Evolutionary conservation across 2,113 vertebrate species (phyloP), one percentile per base, ranked within the genome.

Genomic region (Semnornis frantzii): DNA sequence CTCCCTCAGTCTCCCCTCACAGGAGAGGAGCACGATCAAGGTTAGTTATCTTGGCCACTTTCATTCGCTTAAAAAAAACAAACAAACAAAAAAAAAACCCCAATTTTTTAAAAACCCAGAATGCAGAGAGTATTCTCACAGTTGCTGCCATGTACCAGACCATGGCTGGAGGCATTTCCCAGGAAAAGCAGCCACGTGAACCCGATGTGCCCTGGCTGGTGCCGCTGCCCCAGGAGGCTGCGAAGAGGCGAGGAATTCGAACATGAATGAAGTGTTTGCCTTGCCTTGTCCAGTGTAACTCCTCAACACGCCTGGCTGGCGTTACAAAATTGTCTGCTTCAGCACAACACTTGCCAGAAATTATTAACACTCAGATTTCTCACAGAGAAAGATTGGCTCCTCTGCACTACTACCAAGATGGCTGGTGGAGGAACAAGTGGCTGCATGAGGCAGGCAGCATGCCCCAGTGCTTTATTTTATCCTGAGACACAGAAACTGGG

Each of bases 291-390:
- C 92, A 74, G 37, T 14, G 69, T 8, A 87, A 89, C 94, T 92
- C 85, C 86, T 87, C 87, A 82, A 2, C 75, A 37, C 1, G 71
- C 84, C 94, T 66, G 91, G 74, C 87, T 82, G 71, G 25, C 0
- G 0, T 39, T 71, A 78, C 69, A 71, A 59, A 93, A 85, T 50
- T 27, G 79, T 83, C 87, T 89, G 90, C 90, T 92, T 92, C 84
- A 92, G 92, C 84, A 93, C 82, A 92, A 91, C 89, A 71, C 95
- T 69, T 93, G 96, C 87, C 95, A 96, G 91, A 59, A 95, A 80
- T 95, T 68, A 92, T 91, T 96, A 95, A 89, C 64, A 8, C 92
- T 83, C 69, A 25, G 82, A 72, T 94, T 87, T 87, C 87, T 96
- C 95, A 85, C 0, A 0, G 85, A 82, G 89, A 50, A 87, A 54